These are phyloP conservation scores for Drosophila macrospina DNA, from an alignment of 2,888 invertebrate genomes.

Conservation along the genomic window DNA sequence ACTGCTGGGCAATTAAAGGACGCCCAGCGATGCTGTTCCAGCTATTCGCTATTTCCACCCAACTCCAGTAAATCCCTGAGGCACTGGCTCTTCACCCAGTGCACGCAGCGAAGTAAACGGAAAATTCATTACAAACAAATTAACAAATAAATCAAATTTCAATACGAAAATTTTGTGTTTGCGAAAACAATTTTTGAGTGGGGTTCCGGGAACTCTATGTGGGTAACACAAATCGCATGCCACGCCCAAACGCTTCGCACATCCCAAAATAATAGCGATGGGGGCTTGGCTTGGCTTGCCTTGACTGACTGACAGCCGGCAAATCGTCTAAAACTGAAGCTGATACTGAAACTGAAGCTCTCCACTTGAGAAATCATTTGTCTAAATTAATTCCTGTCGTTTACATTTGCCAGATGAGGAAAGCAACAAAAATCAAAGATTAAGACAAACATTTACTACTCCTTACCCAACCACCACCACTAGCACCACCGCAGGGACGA, in stretches of 20 bases:
- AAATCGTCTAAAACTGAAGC: slow-evolving; percentile 71
- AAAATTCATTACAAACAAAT: slow-evolving; percentile 85
- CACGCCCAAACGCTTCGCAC: slow-evolving; percentile 70
- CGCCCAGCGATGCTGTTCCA: slow-evolving; percentile 32
- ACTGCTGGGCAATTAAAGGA: slow-evolving; percentile 70
- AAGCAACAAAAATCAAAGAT: slow-evolving; percentile 84
- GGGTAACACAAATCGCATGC: slow-evolving; percentile 57
- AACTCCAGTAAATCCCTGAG: slow-evolving; percentile 13
- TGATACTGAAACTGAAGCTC: slow-evolving; percentile 55
- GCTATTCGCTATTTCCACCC: slow-evolving; percentile 22
- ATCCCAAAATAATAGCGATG: slow-evolving; percentile 18
- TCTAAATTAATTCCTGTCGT: slow-evolving; percentile 86
- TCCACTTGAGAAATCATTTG: slow-evolving; percentile 85
- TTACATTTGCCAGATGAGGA: slow-evolving; percentile 83
- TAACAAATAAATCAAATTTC: slow-evolving; percentile 86
- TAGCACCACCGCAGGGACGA: slow-evolving; percentile 10
- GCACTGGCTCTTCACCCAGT: slow-evolving; percentile 26
- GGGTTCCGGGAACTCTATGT: slow-evolving; percentile 34
- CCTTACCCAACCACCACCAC: slow-evolving; percentile 40
- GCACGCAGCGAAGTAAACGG: slow-evolving; percentile 71
- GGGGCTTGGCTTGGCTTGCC: too few species aligned
- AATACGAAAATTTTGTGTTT: slow-evolving; percentile 83
- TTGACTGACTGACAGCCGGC: slow-evolving; percentile 75
- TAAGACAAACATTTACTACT: slow-evolving; percentile 85
- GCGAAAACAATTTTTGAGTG: slow-evolving; percentile 83